These are phyloP conservation scores for Himalopsyche tibetana DNA, from an alignment of 2,888 invertebrate genomes.

Conservation along the genomic window DNA sequence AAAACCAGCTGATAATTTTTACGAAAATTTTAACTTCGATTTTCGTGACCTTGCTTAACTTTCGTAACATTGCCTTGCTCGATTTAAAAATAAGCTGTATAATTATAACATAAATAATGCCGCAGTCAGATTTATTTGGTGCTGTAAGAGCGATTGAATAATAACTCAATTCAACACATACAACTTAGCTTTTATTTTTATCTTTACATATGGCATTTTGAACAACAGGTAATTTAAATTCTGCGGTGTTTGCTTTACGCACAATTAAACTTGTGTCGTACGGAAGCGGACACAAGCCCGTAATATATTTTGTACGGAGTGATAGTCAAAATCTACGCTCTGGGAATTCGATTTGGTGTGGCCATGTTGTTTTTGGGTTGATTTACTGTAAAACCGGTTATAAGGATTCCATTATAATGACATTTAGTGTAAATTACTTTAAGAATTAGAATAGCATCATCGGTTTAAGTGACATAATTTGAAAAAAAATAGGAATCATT, in stretches of 20 bases:
- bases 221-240: constrained; percentile 58
- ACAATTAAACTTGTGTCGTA: constrained; percentile 55
- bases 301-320: constrained; percentile 35
- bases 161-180: constrained; percentile 27
- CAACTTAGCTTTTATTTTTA: not conserved
- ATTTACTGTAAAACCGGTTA: constrained; percentile 11
- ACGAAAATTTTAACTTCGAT: no score
- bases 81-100: not conserved
- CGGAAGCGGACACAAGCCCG: constrained; percentile 29
- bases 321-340: constrained; percentile 22
- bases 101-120: no score
- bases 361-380: constrained; percentile 17
- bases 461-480: no score
- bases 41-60: no score
- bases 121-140: not conserved
- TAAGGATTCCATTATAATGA: not conserved
- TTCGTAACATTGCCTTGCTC: no score
- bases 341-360: constrained; percentile 28
- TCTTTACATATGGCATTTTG: constrained; percentile 1
- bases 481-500: no score
- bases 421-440: constrained; percentile 28
- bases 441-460: no score
- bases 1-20: no score
- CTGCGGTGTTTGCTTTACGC: constrained; percentile 56
- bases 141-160: not conserved